Percentiles rank a stretch among this genome's conserved stretches.
These are phyloP conservation scores for Halocynthia aurantium DNA, from an alignment of 23 tunicate genomes.

Conservation along the genomic window DNA sequence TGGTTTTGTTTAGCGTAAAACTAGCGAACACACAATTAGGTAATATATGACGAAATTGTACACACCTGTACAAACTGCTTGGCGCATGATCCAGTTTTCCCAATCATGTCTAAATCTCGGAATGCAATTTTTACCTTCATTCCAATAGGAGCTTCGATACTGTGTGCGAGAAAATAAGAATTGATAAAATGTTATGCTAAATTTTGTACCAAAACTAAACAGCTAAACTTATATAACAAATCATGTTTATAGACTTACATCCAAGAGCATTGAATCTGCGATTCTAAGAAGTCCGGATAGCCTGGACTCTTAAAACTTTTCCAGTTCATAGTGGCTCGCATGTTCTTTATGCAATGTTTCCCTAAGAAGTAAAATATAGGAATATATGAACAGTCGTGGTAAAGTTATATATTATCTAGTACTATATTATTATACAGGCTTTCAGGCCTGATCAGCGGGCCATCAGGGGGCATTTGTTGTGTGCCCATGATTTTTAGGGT, in stretches of 20 bases:
- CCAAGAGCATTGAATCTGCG: constrained; percentile 86
- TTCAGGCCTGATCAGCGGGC: not conserved
- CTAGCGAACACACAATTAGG: too few species aligned
- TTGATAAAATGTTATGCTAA: too few species aligned
- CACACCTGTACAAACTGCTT: constrained; percentile 22
- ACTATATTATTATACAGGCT: not conserved
- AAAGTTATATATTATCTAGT: too few species aligned
- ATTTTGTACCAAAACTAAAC: too few species aligned
- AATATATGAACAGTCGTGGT: too few species aligned
- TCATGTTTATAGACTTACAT: constrained; percentile 36
- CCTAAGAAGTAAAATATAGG: constrained; percentile 18
- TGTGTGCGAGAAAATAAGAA: not conserved
- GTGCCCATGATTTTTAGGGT: too few species aligned
- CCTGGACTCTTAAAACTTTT: constrained; percentile 39
- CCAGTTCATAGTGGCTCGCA: constrained; percentile 34
- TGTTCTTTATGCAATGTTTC: constrained; percentile 54
- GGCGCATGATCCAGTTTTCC: constrained; percentile 20
- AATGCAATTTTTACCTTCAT: constrained; percentile 64
- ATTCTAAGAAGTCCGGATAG: constrained; percentile 34
- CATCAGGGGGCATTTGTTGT: too few species aligned
- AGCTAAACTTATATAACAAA: too few species aligned
- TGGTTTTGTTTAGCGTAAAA: too few species aligned
- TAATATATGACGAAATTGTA: not conserved
- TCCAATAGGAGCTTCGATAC: constrained; percentile 76
- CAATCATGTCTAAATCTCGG: constrained; percentile 44